Evolutionary conservation across 2,888 invertebrate species (phyloP).

Genomic region (Phengaris alcon): DNA sequence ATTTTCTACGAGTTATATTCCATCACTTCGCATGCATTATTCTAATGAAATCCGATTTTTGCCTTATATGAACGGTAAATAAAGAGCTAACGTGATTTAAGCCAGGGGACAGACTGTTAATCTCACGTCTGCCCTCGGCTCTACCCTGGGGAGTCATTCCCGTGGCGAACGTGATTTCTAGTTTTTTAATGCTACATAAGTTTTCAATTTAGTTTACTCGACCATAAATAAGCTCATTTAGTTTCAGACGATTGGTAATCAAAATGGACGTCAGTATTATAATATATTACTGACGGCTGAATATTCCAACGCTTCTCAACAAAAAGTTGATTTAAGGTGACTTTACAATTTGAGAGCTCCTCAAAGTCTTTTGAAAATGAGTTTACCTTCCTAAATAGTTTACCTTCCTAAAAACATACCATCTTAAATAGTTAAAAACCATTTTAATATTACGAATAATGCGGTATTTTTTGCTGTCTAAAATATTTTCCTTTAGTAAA

Average conservation of each 20-base stretch:
- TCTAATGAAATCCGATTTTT: background rate
- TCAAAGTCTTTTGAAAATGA: background rate
- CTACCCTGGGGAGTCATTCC: constrained; percentile 61
- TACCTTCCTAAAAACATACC: too few species aligned
- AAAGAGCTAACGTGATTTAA: constrained; percentile 73
- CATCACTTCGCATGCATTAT: too few species aligned
- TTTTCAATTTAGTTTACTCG: constrained; percentile 23
- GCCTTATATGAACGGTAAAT: constrained; percentile 47
- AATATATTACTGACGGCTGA: too few species aligned
- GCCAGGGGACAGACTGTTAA: constrained; percentile 71
- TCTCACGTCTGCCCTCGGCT: constrained; percentile 48
- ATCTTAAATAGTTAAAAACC: too few species aligned
- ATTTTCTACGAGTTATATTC: too few species aligned
- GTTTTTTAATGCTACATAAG: constrained; percentile 37
- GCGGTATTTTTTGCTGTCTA: background rate
- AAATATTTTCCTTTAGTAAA: background rate
- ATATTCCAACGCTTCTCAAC: too few species aligned
- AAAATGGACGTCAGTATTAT: background rate
- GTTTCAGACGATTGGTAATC: background rate
- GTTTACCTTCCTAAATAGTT: too few species aligned
- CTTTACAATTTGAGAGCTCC: background rate
- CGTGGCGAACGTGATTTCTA: constrained; percentile 62
- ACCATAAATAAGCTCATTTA: constrained; percentile 21
- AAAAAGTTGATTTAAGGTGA: too few species aligned
- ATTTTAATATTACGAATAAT: background rate